Evolutionary conservation across 2,888 invertebrate species (phyloP).

Genomic region (Drosophila nigricruria): DNA sequence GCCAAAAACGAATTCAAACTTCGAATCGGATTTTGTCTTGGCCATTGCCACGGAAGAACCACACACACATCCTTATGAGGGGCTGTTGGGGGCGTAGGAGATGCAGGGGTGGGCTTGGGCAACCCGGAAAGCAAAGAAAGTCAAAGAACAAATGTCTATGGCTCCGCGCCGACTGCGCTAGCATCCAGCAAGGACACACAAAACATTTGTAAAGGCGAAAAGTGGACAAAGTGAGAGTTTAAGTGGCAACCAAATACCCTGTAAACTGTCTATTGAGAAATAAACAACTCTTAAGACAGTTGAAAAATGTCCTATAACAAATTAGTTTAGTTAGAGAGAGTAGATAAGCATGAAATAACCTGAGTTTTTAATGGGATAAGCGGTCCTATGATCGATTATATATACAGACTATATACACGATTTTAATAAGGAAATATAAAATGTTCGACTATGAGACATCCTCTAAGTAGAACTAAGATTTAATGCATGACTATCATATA

Average conservation of each 20-base stretch:
- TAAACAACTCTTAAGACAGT: background rate
- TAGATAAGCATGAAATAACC: too few relatives aligned
- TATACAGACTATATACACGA: too few relatives aligned
- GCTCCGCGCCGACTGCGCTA: slow-evolving; percentile 43
- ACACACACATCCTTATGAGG: slow-evolving; percentile 9
- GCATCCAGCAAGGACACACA: slow-evolving; percentile 45
- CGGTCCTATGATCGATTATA: too few relatives aligned
- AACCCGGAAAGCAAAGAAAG: slow-evolving; percentile 74
- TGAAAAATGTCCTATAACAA: background rate
- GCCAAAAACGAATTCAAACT: slow-evolving; percentile 33
- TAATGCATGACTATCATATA: background rate
- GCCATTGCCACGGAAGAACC: slow-evolving; percentile 40
- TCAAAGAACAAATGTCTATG: slow-evolving; percentile 78
- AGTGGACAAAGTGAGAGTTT: background rate
- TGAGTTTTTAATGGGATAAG: accelerated
- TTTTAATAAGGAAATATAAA: background rate
- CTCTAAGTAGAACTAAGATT: background rate
- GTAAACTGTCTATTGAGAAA: background rate
- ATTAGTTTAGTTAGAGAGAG: too few relatives aligned
- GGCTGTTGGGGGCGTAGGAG: background rate
- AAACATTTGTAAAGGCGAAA: slow-evolving; percentile 45
- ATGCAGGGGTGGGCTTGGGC: slow-evolving; percentile 14
- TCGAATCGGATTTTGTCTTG: slow-evolving; percentile 40
- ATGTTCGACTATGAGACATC: background rate
- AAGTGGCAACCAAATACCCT: slow-evolving; percentile 23